These are phyloP conservation scores for Dermochelys coriacea DNA, from an alignment of 2,797 vertebrate genomes.

Conservation along the genomic window DNA sequence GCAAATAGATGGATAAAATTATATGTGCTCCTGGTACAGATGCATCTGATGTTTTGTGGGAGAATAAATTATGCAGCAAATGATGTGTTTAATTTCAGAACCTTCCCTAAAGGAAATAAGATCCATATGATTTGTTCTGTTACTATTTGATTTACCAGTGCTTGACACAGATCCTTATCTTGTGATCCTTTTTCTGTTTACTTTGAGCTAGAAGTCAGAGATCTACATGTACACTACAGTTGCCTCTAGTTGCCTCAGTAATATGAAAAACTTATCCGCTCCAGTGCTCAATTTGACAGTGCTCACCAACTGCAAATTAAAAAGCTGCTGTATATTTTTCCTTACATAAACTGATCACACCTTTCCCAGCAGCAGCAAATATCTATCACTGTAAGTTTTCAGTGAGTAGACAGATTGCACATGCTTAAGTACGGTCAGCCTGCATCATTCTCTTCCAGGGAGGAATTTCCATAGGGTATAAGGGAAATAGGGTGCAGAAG, in stretches of 20 bases:
- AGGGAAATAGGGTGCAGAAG: not conserved
- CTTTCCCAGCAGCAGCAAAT: constrained; percentile 37
- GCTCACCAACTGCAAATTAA: constrained; percentile 8
- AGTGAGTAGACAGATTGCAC: not conserved
- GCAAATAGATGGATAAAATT: not conserved
- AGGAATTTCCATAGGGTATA: not conserved
- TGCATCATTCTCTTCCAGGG: not conserved
- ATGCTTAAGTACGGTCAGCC: not conserved
- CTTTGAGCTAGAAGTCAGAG: not conserved
- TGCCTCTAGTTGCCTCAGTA: not conserved
- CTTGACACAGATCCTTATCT: not conserved
- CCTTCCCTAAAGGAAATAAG: not conserved
- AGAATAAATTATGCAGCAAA: not conserved
- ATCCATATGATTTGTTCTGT: not conserved
- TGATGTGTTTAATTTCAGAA: not conserved
- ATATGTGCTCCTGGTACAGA: not conserved
- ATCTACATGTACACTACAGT: not conserved
- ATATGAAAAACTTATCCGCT: not conserved
- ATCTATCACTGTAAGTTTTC: not conserved
- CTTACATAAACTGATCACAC: not conserved
- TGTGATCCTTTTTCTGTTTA: not conserved
- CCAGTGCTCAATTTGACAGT: not conserved
- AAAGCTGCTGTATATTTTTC: not conserved
- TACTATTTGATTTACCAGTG: not conserved
- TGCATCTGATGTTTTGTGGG: not conserved